Evolutionary conservation across 2,113 vertebrate genomes (phyloP).

Genomic region (Chlamydotis undulata): DNA sequence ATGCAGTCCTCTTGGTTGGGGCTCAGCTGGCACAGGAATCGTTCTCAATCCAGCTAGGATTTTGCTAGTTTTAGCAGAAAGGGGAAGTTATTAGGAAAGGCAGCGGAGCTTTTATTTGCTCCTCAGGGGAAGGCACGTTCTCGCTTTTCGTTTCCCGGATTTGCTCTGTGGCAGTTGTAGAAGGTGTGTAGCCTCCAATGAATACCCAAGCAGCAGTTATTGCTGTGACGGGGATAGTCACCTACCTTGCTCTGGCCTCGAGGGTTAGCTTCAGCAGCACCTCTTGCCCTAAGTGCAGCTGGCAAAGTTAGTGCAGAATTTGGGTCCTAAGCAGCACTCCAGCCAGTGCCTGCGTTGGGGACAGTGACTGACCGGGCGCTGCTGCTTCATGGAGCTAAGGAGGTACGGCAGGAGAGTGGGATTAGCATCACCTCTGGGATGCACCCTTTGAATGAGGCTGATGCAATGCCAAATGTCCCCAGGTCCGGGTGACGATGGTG

Average conservation of each 20-base stretch:
- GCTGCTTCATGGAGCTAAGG: not conserved
- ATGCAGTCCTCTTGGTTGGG: fast-evolving
- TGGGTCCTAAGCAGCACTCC: not conserved
- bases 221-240: not conserved
- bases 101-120: not conserved
- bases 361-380: fast-evolving
- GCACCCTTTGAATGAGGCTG: not conserved
- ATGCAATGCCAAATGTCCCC: fast-evolving
- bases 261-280: not conserved
- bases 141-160: fast-evolving
- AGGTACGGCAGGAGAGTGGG: fast-evolving
- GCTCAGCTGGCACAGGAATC: not conserved
- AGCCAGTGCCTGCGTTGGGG: not conserved
- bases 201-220: not conserved
- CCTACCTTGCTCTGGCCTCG: fast-evolving
- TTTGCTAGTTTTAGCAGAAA: not conserved
- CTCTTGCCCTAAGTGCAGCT: not conserved
- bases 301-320: not conserved
- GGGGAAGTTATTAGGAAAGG: not conserved
- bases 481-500: not conserved
- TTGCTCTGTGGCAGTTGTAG: not conserved
- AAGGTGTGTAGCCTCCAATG: not conserved
- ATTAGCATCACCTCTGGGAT: not conserved
- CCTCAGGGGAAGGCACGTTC: not conserved
- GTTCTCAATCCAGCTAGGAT: not conserved